A percentile compares a stretch with the other conserved stretches of the same genome.
Evolutionary conservation across 2,888 invertebrate species (phyloP).

Genomic region (Orthosia gothica): DNA sequence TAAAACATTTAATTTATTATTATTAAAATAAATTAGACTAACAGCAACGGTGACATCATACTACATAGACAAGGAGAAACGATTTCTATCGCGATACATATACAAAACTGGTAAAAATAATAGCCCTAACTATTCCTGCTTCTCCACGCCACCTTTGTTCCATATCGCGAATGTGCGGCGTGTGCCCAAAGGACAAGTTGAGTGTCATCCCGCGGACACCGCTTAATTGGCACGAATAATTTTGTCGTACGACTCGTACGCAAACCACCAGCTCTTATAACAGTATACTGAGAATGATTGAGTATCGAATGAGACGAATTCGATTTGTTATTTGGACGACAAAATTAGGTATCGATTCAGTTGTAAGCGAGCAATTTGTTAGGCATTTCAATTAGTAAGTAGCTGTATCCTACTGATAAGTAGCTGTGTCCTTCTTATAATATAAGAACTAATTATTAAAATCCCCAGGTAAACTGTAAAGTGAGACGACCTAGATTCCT

Average conservation of each 20-base stretch:
- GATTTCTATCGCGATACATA: neutral
- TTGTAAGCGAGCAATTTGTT: neutral
- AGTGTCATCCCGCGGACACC: constrained; percentile 77
- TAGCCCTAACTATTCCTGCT: neutral
- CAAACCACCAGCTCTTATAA: constrained; percentile 72
- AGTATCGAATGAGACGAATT: constrained; percentile 32
- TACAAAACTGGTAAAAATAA: neutral
- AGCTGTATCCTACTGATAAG: too few relatives aligned
- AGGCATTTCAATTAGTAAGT: neutral
- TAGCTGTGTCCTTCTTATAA: too few relatives aligned
- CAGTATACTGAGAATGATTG: constrained; percentile 77
- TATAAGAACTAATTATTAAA: too few relatives aligned
- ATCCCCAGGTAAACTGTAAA: too few relatives aligned
- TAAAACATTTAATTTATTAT: constrained; percentile 11
- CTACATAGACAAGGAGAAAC: neutral
- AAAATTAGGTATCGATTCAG: constrained; percentile 18
- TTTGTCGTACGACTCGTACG: constrained; percentile 64
- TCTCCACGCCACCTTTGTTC: constrained; percentile 70
- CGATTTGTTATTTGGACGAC: constrained; percentile 24
- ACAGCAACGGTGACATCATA: neutral
- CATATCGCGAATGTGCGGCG: constrained; percentile 71
- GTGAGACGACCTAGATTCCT: too few relatives aligned
- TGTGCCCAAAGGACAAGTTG: constrained; percentile 81
- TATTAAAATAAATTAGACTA: constrained; percentile 15
- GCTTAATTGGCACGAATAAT: constrained; percentile 82